Evolutionary conservation across 2,888 invertebrate genomes (phyloP).

Genomic region (Nesidiocoris tenuis): DNA sequence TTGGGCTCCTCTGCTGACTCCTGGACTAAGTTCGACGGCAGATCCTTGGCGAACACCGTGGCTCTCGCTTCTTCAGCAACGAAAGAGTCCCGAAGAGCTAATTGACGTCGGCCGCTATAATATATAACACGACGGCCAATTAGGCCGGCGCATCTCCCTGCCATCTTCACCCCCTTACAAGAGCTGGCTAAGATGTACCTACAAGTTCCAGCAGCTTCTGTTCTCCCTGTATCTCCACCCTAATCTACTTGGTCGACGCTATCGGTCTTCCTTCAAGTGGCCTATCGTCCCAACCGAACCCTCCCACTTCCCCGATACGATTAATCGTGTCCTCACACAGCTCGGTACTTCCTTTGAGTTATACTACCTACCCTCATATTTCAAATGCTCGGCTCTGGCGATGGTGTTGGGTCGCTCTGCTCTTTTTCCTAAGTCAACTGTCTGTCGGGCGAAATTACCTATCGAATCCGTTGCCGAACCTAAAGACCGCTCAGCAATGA

Average conservation of each 20-base stretch:
- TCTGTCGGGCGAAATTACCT: too few relatives aligned
- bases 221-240: background rate
- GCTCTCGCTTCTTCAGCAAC: constrained; percentile 27
- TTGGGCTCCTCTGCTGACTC: constrained; percentile 46
- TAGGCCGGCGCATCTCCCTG: constrained; percentile 4
- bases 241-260: background rate
- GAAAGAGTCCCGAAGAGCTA: constrained; percentile 21
- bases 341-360: too few relatives aligned
- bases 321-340: too few relatives aligned
- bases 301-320: too few relatives aligned
- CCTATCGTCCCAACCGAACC: too few relatives aligned
- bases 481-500: too few relatives aligned
- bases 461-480: too few relatives aligned
- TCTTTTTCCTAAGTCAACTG: too few relatives aligned
- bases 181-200: background rate
- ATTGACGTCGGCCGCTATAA: constrained; percentile 43
- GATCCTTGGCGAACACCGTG: background rate
- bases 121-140: constrained; percentile 39
- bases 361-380: too few relatives aligned
- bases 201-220: background rate
- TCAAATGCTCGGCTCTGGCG: too few relatives aligned
- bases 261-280: background rate
- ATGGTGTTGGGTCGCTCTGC: too few relatives aligned
- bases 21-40: constrained; percentile 34
- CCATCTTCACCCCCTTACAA: too few relatives aligned